Percentiles rank a stretch among this genome's conserved stretches.
Evolutionary conservation across 2,113 vertebrate species (phyloP).

Genomic region (Euleptes europaea): DNA sequence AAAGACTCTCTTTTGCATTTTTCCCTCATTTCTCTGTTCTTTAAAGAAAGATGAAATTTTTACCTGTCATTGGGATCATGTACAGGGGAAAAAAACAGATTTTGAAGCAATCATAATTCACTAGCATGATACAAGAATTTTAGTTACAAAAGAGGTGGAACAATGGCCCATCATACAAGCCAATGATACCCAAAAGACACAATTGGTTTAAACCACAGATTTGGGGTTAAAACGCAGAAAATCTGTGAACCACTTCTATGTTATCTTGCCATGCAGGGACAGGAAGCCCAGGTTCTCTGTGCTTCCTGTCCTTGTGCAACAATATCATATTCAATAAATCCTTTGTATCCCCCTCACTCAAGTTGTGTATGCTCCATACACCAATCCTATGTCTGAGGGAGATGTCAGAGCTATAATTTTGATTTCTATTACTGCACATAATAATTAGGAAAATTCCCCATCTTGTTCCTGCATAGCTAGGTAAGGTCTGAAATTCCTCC

Average conservation of each 20-base stretch:
- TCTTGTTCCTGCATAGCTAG: not conserved
- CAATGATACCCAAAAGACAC: not conserved
- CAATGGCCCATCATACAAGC: not conserved
- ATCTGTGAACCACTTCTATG: not conserved
- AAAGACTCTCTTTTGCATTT: not conserved
- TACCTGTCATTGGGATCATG: not conserved
- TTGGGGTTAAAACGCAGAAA: not conserved
- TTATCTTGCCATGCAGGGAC: not conserved
- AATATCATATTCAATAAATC: not conserved
- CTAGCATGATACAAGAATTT: not conserved
- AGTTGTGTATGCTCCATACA: not conserved
- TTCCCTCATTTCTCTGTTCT: not conserved
- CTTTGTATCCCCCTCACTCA: not conserved
- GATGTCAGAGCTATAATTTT: not conserved
- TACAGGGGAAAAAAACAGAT: not conserved
- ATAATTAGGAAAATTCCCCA: not conserved
- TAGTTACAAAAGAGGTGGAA: not conserved
- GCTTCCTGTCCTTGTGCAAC: not conserved
- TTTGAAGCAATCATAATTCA: not conserved
- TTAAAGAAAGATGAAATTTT: slow-evolving; percentile 8
- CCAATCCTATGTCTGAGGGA: not conserved
- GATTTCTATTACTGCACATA: not conserved
- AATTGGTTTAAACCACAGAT: not conserved
- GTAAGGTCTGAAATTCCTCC: not conserved
- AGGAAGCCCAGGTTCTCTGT: not conserved